A percentile compares a stretch with the other conserved stretches of the same genome.
Evolutionary conservation across 2,797 vertebrate species (phyloP).

Genomic region (Iguana delicatissima): DNA sequence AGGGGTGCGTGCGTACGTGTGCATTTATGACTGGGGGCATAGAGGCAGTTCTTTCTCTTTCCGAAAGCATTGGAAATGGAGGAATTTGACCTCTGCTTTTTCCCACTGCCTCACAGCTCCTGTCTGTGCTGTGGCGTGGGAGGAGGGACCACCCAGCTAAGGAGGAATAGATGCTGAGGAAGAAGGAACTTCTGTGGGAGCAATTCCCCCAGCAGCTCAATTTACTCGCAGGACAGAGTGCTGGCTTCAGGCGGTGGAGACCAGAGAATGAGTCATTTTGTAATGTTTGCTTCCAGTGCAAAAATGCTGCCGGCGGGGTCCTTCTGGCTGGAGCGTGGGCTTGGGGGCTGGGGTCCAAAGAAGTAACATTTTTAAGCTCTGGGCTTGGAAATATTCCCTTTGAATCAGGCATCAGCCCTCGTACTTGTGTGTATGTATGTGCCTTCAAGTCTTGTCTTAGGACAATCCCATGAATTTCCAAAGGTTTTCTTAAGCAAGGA

Average conservation of each 20-base stretch:
- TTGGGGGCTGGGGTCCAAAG: too few relatives aligned
- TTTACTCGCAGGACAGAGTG: too few relatives aligned
- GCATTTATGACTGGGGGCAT: neutral
- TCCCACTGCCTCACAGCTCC: neutral
- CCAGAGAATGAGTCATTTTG: neutral
- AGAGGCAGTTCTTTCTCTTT: neutral
- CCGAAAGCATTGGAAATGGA: neutral
- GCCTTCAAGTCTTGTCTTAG: too few relatives aligned
- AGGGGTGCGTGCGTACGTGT: neutral
- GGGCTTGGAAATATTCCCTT: neutral
- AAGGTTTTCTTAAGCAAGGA: too few relatives aligned
- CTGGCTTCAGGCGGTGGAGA: neutral
- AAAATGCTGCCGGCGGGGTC: neutral
- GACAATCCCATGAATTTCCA: too few relatives aligned
- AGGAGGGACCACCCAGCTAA: neutral
- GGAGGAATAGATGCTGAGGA: neutral
- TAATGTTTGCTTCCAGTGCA: neutral
- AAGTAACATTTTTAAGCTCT: too few relatives aligned
- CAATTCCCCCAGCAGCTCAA: too few relatives aligned
- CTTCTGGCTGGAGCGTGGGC: too few relatives aligned
- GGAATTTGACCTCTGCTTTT: conserved; percentile 27
- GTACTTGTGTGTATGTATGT: too few relatives aligned
- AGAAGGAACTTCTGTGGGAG: neutral
- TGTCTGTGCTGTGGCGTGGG: neutral
- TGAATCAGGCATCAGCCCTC: too few relatives aligned